These are phyloP conservation scores for Drosophila arawakana DNA, from an alignment of 1,140 invertebrate genomes.

Conservation along the genomic window DNA sequence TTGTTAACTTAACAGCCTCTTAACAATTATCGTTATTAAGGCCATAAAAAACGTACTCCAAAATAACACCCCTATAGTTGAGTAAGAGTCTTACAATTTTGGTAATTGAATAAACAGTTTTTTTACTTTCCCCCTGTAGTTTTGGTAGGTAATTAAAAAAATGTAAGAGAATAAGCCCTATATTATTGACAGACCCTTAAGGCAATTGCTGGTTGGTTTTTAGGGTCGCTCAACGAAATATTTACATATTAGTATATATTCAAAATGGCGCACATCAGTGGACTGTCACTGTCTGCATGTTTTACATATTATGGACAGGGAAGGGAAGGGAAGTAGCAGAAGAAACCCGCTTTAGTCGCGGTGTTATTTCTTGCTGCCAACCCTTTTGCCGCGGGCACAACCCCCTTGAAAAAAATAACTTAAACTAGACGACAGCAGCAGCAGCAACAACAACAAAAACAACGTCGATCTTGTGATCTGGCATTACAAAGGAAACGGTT, in stretches of 20 bases:
- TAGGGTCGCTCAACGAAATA: constrained; percentile 3
- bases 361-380: background rate
- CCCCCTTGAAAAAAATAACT: constrained; percentile 20
- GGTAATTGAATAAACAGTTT: constrained; percentile 15
- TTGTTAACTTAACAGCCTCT: too few relatives aligned
- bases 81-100: background rate
- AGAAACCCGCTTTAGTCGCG: constrained; percentile 14
- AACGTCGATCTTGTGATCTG: constrained; percentile 45
- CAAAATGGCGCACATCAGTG: constrained; percentile 17
- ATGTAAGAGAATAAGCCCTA: background rate
- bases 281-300: background rate
- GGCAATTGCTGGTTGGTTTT: background rate
- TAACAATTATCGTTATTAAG: too few relatives aligned
- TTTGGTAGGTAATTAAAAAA: constrained; percentile 17
- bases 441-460: constrained; percentile 4
- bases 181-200: constrained; percentile 29
- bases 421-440: constrained; percentile 19
- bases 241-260: constrained; percentile 7
- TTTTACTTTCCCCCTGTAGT: background rate
- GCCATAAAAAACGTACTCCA: too few relatives aligned
- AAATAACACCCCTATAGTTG: too few relatives aligned
- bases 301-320: constrained; percentile 20
- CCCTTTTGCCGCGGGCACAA: constrained; percentile 18
- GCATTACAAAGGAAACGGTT: constrained; percentile 38
- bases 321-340: background rate